Evolutionary conservation across 2,888 invertebrate species (phyloP).

Genomic region (Zaprionus obscuricornis): DNA sequence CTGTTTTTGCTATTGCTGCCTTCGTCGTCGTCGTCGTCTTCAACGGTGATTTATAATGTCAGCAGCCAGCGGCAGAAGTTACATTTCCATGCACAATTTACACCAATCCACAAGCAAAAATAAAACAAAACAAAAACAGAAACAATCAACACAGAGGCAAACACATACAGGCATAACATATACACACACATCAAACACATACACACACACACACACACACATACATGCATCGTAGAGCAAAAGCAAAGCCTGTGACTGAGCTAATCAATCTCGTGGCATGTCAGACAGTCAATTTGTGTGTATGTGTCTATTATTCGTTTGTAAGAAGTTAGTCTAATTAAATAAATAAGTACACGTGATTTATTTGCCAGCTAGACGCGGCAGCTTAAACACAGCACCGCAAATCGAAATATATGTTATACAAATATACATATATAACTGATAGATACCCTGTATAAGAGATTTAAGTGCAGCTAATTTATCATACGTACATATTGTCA

Average conservation of each 20-base stretch:
- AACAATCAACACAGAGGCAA: conserved; percentile 44
- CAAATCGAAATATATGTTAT: neutral
- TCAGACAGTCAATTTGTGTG: conserved; percentile 77
- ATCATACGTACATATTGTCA: no score
- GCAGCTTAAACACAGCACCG: conserved; percentile 22
- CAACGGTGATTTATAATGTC: conserved; percentile 76
- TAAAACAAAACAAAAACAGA: no score
- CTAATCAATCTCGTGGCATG: conserved; percentile 78
- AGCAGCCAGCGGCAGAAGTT: conserved; percentile 77
- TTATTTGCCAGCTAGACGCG: conserved; percentile 70
- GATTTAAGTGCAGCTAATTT: no score
- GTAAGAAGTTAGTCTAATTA: conserved; percentile 77
- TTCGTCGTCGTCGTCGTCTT: conserved; percentile 6
- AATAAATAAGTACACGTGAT: conserved; percentile 78
- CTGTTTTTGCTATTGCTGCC: conserved; percentile 29
- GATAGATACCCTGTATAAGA: neutral
- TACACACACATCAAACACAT: conserved; percentile 1
- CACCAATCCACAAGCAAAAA: conserved; percentile 65
- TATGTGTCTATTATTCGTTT: conserved; percentile 73
- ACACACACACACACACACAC: conserved; percentile 5
- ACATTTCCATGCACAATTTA: conserved; percentile 79
- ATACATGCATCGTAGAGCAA: conserved; percentile 21
- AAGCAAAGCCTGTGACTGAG: conserved; percentile 65
- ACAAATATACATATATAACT: neutral
- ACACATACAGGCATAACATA: conserved; percentile 4